phyloP scores from a whole-genome alignment of 92 coral and sea anemone species.

The Metridium senile region DNA sequence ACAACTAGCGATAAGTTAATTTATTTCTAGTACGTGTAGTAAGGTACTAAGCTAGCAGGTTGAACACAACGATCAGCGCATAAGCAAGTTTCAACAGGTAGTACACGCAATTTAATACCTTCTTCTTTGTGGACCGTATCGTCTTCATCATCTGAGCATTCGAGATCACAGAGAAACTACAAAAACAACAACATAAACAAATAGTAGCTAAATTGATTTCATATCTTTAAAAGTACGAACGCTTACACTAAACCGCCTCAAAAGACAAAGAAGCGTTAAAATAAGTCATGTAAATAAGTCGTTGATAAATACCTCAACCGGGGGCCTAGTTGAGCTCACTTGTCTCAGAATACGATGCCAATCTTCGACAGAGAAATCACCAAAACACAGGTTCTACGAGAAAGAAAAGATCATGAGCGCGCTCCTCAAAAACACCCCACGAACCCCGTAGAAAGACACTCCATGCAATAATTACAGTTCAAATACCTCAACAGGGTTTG shows the following conservation, averaged over 20 bases:
- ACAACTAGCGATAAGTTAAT: background rate
- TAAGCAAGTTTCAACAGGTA: slow-evolving; percentile 11
- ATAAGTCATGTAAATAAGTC: background rate
- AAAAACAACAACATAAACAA: background rate
- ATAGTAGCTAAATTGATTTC: background rate
- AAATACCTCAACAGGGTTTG: slow-evolving; percentile 41
- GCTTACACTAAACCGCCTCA: background rate
- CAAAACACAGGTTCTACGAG: slow-evolving; percentile 70
- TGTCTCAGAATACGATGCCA: slow-evolving; percentile 70
- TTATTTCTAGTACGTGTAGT: no score
- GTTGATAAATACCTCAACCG: slow-evolving; percentile 73
- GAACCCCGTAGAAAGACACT: background rate
- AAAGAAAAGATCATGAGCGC: slow-evolving; percentile 9
- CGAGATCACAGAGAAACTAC: slow-evolving; percentile 77
- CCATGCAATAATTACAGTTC: background rate
- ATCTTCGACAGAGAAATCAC: slow-evolving; percentile 82
- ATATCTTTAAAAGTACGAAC: background rate
- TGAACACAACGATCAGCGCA: background rate
- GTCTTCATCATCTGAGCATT: slow-evolving; percentile 69
- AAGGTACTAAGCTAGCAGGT: no score
- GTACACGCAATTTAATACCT: background rate
- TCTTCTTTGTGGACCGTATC: slow-evolving; percentile 33
- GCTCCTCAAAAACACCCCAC: background rate
- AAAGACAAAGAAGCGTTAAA: background rate
- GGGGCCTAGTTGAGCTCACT: slow-evolving; percentile 60